Evolutionary conservation across 2,113 vertebrate genomes (phyloP).

Genomic region (Ginglymostoma cirratum): DNA sequence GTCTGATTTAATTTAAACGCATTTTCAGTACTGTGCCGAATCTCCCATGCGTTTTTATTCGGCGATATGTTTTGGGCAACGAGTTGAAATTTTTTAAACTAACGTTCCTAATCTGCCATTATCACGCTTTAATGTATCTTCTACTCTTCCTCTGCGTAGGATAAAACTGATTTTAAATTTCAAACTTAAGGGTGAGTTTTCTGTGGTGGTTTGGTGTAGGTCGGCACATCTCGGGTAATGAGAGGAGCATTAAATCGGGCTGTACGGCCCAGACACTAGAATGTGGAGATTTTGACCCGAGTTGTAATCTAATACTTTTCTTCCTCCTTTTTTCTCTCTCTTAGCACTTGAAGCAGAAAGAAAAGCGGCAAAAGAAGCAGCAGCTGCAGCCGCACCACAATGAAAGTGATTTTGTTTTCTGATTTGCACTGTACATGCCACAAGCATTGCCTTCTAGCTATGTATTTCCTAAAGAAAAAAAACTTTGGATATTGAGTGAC

Average conservation of each 20-base stretch:
- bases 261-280: neutral
- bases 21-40: no score
- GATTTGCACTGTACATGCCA: conserved; percentile 32
- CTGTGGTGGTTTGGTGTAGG: neutral
- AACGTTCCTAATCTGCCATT: no score
- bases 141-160: no score
- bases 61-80: no score
- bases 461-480: neutral
- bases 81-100: no score
- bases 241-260: neutral
- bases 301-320: neutral
- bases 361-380: neutral
- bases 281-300: neutral
- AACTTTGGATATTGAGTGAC: conserved; percentile 14
- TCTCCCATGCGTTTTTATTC: no score
- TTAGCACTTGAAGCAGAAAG: conserved; percentile 15
- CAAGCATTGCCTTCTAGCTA: conserved; percentile 31
- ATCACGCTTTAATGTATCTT: no score
- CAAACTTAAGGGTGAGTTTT: no score
- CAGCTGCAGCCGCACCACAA: neutral
- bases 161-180: no score
- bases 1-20: no score
- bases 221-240: neutral
- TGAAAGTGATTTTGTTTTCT: neutral
- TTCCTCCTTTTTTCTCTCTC: no score